Conservation (phyloP, 2,888 invertebrate genomes). For the Apamea monoglypha region DNA sequence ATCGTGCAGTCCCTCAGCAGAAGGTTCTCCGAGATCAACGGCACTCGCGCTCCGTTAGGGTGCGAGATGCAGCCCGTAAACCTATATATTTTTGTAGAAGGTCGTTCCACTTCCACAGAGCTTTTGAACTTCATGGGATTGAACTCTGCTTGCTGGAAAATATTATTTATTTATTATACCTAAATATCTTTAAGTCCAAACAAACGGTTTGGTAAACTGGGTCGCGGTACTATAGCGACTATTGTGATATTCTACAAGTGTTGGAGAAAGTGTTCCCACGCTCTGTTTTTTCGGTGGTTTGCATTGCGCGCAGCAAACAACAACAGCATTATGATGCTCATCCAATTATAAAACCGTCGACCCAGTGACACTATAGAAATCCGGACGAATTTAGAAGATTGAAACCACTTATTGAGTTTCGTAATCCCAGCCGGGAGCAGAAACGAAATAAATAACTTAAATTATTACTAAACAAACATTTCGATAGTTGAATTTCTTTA, state of each 20-base stretch:
- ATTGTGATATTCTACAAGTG: conserved; percentile 61
- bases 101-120: conserved; percentile 97
- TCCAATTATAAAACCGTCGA: conserved; percentile 41
- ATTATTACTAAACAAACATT: conserved; percentile 9
- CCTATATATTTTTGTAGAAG: conserved; percentile 98
- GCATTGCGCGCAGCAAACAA: conserved; percentile 48
- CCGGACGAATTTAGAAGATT: conserved; percentile 23
- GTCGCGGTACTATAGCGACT: conserved; percentile 41
- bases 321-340: conserved; percentile 37
- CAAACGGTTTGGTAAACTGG: conserved; percentile 43
- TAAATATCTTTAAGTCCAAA: conserved; percentile 11
- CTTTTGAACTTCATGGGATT: conserved; percentile 95
- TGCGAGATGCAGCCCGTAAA: conserved; percentile 97
- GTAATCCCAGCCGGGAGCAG: conserved; percentile 1
- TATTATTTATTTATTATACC: conserved; percentile 33
- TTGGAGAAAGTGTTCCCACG: conserved; percentile 77
- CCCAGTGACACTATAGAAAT: conserved; percentile 45
- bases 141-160: conserved; percentile 92
- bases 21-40: conserved; percentile 97
- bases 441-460: not conserved
- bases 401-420: conserved; percentile 7
- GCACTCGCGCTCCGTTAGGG: conserved; percentile 94
- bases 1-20: conserved; percentile 97
- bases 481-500: not conserved
- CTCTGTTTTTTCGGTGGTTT: conserved; percentile 67